These are phyloP conservation scores for Halisarca cf. caerulea DNA, from an alignment of 37 sponge, comb jelly and placozoan genomes.

Conservation along the genomic window DNA sequence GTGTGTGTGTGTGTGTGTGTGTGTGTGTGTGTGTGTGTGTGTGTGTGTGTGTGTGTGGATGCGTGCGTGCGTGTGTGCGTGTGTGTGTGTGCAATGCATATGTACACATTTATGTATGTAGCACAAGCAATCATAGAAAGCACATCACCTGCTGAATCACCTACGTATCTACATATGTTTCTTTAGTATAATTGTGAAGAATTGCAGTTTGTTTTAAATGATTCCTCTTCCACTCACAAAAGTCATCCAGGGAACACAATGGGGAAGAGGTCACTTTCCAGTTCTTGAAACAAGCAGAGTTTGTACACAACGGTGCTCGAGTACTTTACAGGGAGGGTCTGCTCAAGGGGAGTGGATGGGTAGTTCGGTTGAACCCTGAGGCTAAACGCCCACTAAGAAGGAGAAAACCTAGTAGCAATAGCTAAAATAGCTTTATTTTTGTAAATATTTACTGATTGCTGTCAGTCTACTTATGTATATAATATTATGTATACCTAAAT, in stretches of 20 bases:
- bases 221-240: too few species aligned
- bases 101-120: background rate
- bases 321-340: constrained; percentile 78
- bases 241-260: too few species aligned
- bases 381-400: background rate
- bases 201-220: too few species aligned
- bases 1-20: too few species aligned
- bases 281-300: constrained; percentile 84
- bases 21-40: too few species aligned
- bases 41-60: too few species aligned
- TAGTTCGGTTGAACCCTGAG: constrained; percentile 45
- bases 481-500: background rate
- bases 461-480: background rate
- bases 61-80: too few species aligned
- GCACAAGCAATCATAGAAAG: background rate
- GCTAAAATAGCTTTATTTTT: too few species aligned
- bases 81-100: too few species aligned
- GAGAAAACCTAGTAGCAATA: constrained; percentile 5
- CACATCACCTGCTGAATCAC: background rate
- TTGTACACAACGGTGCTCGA: constrained; percentile 57
- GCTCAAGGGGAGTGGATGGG: constrained; percentile 78
- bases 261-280: constrained; percentile 50
- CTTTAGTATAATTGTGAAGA: too few species aligned
- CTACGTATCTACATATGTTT: background rate
- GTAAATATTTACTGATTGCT: background rate